A percentile compares a stretch with the other conserved stretches of the same genome.
These are phyloP conservation scores for Acanthurus lineatus DNA, from an alignment of 2,797 vertebrate species.

Conservation along the genomic window DNA sequence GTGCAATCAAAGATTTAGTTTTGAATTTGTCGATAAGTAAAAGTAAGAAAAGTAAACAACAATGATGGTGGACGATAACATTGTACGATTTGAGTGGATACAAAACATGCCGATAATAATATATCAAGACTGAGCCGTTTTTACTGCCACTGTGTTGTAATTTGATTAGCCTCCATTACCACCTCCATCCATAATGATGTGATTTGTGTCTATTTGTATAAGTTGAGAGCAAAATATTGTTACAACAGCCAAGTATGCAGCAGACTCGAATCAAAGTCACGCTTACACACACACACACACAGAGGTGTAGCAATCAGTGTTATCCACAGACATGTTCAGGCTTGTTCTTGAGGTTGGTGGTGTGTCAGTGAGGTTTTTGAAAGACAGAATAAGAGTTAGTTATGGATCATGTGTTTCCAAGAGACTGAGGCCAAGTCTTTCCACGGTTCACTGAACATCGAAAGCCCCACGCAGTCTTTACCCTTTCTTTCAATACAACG, in stretches of 20 bases:
- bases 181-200: too few species aligned
- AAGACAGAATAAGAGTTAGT: slow-evolving; percentile 35
- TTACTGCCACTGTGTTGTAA: neutral
- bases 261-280: neutral
- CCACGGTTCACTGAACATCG: slow-evolving; percentile 28
- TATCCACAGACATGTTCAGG: slow-evolving; percentile 47
- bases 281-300: neutral
- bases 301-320: slow-evolving; percentile 20
- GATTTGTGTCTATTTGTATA: neutral
- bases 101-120: neutral
- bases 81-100: neutral
- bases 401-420: slow-evolving; percentile 53
- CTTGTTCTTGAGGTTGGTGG: slow-evolving; percentile 37
- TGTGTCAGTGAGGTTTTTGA: slow-evolving; percentile 28
- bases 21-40: neutral
- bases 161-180: neutral
- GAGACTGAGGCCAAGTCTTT: slow-evolving; percentile 29
- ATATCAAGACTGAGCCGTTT: neutral
- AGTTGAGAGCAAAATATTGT: neutral
- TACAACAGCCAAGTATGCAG: neutral
- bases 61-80: neutral
- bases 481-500: neutral
- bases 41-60: neutral
- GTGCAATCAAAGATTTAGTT: neutral
- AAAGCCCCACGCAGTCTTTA: neutral